These are phyloP conservation scores for Parauchenoglanis punctatus DNA, from an alignment of 2,797 vertebrate genomes.

Conservation along the genomic window DNA sequence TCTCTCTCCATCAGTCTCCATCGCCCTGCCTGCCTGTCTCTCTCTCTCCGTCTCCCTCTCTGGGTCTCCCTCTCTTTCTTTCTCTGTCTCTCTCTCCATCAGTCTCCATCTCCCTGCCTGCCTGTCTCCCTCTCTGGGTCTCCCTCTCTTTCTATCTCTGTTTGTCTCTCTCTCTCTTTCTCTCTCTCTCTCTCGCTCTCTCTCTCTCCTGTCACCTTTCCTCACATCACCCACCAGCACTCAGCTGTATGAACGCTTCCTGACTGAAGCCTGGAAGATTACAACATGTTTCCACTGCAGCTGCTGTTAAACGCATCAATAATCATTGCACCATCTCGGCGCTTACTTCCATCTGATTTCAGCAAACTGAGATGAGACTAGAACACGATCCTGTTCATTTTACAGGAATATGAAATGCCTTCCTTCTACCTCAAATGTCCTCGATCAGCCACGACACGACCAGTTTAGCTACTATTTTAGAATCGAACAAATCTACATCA, in stretches of 20 bases:
- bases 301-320: constrained; percentile 1
- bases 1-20: too few species aligned
- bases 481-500: background rate
- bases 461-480: background rate
- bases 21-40: too few species aligned
- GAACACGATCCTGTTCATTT: background rate
- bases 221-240: constrained; percentile 15
- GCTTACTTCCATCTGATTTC: background rate
- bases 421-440: background rate
- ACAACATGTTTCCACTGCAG: constrained; percentile 24
- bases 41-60: background rate
- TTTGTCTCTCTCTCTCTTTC: too few species aligned
- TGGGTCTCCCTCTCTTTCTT: background rate
- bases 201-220: constrained; percentile 19
- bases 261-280: constrained; percentile 23
- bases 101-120: too few species aligned
- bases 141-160: too few species aligned
- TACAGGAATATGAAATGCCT: background rate
- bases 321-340: background rate
- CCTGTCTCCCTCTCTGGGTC: too few species aligned
- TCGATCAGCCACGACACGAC: background rate
- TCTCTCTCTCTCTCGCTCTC: background rate
- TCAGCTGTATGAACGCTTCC: constrained; percentile 24
- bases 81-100: too few species aligned
- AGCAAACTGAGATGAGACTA: background rate